Percentiles rank a stretch among this genome's conserved stretches.
These are phyloP conservation scores for Hyperoplus immaculatus DNA, from an alignment of 2,797 vertebrate species.

Conservation along the genomic window DNA sequence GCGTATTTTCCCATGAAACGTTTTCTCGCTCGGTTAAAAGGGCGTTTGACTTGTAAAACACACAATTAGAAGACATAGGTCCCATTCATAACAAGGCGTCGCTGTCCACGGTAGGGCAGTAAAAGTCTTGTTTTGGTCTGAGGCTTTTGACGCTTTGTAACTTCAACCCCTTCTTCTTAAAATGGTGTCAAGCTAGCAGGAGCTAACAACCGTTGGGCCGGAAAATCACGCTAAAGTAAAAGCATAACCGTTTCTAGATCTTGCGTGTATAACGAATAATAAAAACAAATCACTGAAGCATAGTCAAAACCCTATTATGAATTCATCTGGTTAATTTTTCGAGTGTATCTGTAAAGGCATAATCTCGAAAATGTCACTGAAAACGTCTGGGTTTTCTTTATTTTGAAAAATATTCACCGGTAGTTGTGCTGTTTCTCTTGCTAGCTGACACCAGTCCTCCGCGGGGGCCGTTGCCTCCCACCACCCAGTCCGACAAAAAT, in stretches of 20 bases:
- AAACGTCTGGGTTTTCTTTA: neutral
- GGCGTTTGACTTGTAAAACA: neutral
- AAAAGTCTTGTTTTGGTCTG: slow-evolving; percentile 50
- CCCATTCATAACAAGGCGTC: slow-evolving; percentile 57
- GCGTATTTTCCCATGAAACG: slow-evolving; percentile 15
- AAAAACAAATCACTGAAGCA: rapidly evolving
- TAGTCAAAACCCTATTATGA: rapidly evolving
- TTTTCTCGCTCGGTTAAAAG: neutral
- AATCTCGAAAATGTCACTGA: rapidly evolving
- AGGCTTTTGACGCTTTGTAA: slow-evolving; percentile 62
- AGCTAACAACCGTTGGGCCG: rapidly evolving
- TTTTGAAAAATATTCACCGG: slow-evolving; percentile 51
- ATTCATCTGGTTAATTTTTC: rapidly evolving
- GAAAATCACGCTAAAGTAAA: slow-evolving; percentile 40
- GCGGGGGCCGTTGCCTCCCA: slow-evolving; percentile 66
- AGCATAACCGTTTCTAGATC: rapidly evolving
- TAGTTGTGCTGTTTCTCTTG: slow-evolving; percentile 27
- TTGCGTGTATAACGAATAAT: rapidly evolving
- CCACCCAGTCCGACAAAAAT: slow-evolving; percentile 39
- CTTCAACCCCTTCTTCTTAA: slow-evolving; percentile 57
- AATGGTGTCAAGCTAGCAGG: slow-evolving; percentile 25
- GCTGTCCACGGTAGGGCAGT: slow-evolving; percentile 25
- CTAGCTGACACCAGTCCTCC: slow-evolving; percentile 20
- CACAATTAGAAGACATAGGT: slow-evolving; percentile 3
- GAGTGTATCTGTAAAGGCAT: rapidly evolving